These are phyloP conservation scores for Labroides dimidiatus DNA, from an alignment of 2,797 vertebrate genomes.

Conservation along the genomic window DNA sequence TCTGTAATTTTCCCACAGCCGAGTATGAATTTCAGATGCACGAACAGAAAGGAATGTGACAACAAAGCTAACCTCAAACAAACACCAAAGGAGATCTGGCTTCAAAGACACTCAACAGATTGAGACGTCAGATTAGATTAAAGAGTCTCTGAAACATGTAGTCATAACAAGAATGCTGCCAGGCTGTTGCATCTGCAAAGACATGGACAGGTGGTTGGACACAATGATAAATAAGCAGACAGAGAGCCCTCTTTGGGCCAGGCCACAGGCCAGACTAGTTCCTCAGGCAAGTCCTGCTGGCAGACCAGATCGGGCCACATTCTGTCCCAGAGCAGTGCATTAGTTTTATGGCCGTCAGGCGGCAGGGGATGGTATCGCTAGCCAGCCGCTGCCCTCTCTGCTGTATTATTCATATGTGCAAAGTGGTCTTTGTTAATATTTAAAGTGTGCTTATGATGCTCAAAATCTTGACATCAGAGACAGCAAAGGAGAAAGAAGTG, in stretches of 20 bases:
- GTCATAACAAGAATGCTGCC: conserved; percentile 73
- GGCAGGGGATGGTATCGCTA: conserved; percentile 81
- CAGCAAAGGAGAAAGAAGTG: conserved; percentile 55
- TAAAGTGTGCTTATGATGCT: conserved; percentile 89
- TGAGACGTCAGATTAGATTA: conserved; percentile 79
- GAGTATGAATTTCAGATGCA: conserved; percentile 27
- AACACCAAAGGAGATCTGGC: conserved; percentile 61
- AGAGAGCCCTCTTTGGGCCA: conserved; percentile 50
- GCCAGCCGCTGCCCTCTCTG: conserved; percentile 80
- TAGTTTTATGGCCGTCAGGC: conserved; percentile 84
- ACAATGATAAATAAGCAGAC: conserved; percentile 54
- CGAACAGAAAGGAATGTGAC: conserved; percentile 63
- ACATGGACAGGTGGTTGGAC: conserved; percentile 69
- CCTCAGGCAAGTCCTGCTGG: conserved; percentile 55
- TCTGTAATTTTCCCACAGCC: conserved; percentile 28
- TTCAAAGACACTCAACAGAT: conserved; percentile 76
- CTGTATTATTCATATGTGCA: conserved; percentile 89
- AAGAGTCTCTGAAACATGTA: conserved; percentile 71
- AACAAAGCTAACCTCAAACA: conserved; percentile 63
- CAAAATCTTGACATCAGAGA: conserved; percentile 79
- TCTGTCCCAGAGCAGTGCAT: conserved; percentile 82
- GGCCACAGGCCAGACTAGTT: conserved; percentile 44
- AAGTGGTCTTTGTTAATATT: conserved; percentile 91
- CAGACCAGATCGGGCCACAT: conserved; percentile 58
- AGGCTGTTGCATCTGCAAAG: conserved; percentile 73